phyloP scores from a whole-genome alignment of 2,113 vertebrate genomes.

The Oreochromis niloticus region DNA sequence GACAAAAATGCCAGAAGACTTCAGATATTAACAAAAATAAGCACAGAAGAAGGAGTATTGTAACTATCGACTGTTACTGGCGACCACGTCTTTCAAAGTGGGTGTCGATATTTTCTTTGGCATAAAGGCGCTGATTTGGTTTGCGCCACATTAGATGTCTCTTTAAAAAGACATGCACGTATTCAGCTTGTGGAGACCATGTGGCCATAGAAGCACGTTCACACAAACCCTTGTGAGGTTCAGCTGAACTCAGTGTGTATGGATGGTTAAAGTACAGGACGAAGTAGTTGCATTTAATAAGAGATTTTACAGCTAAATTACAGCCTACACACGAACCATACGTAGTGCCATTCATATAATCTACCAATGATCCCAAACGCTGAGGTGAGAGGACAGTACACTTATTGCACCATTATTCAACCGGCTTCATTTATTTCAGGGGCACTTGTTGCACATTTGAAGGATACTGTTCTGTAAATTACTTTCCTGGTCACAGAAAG shows the following conservation, averaged over 20 bases:
- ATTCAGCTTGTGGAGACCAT: background rate
- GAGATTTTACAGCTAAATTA: background rate
- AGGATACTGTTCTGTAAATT: background rate
- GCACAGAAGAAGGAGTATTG: background rate
- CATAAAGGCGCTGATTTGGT: background rate
- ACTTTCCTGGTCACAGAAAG: background rate
- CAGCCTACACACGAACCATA: background rate
- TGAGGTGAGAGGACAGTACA: background rate
- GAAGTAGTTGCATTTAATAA: background rate
- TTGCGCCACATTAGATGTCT: background rate
- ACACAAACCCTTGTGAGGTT: background rate
- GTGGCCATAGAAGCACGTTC: background rate
- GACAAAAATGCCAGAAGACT: background rate
- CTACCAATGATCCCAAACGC: background rate
- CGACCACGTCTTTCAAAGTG: background rate
- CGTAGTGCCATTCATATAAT: background rate
- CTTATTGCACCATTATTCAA: background rate
- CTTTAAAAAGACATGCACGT: background rate
- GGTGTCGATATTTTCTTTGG: background rate
- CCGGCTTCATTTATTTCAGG: background rate
- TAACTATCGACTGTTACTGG: background rate
- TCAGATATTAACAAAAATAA: background rate
- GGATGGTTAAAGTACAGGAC: background rate
- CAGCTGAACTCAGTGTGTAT: background rate
- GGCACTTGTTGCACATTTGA: background rate